Evolutionary conservation across 2,113 vertebrate genomes (phyloP), one percentile per base, ranked within the genome.

Genomic region (Aldabrachelys gigantea): DNA sequence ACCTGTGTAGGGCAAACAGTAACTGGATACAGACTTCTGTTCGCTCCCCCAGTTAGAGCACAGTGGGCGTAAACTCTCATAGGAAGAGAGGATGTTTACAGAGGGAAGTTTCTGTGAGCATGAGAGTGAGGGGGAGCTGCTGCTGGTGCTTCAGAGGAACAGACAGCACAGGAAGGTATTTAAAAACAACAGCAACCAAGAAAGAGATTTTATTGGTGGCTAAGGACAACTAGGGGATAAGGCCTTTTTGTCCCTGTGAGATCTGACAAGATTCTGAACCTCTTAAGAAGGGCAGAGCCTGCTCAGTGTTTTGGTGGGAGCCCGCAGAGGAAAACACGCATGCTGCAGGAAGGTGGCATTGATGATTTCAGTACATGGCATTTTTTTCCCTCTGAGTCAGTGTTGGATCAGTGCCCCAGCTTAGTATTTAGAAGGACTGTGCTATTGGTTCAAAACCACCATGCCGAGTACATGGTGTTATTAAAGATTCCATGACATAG

Each of bases 271-370:
- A 85, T 69, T 59, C 84, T 1, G 1, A n/a, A 52, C 90, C 90
- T 90, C 17, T 90, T 6, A 21, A 79, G 72, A 65, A 49, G 35
- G 52, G 2, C 84, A 17, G 1, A 69, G 19, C 35, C 53, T 69
- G 9, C 35, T 92, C 65, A 69, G 65, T 50, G 10, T 82, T 75
- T 93, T 94, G 44, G n/a, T 19, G 49, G 57, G 87, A 95, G 57
- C 25, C 90, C 89, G 93, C 53, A 56, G 91, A 91, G 85, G 85
- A 80, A 92, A 95, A 81, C 3, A 4, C 53, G 83, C 21, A 14
- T 87, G 88, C 29, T 35, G 82, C 84, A 3, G 22, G 57, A 90
- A 91, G 62, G 89, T 1, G 0, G 29, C 0, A 0, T 41, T 14
- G 6, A 27, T 31, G 57, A 80, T 95, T 94, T 92, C 94, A 87